These are phyloP conservation scores for Erebia aethiops DNA, from an alignment of 2,888 invertebrate genomes.

Conservation along the genomic window DNA sequence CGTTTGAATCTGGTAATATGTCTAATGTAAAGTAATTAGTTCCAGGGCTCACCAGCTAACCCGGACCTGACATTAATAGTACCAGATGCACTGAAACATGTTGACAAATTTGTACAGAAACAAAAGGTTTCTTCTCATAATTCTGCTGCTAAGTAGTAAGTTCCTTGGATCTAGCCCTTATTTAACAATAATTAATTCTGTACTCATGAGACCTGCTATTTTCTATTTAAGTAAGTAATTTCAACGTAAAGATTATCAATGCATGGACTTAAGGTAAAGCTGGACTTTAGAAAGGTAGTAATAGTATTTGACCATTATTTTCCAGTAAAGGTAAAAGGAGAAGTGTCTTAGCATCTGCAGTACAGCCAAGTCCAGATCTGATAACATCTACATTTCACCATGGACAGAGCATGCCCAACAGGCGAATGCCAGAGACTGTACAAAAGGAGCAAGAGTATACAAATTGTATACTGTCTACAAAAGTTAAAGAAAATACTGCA, in stretches of 20 bases:
- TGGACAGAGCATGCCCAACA: slow-evolving; percentile 6
- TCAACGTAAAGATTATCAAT: too few species aligned
- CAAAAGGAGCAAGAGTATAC: neutral
- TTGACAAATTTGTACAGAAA: slow-evolving; percentile 69
- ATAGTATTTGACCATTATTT: slow-evolving; percentile 24
- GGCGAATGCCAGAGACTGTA: neutral
- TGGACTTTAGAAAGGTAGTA: too few species aligned
- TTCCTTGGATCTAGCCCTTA: slow-evolving; percentile 24
- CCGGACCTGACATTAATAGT: slow-evolving; percentile 68
- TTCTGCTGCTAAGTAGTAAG: slow-evolving; percentile 56
- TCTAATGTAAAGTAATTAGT: slow-evolving; percentile 49
- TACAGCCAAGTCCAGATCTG: slow-evolving; percentile 38
- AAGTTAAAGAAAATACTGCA: too few species aligned
- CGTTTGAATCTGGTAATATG: too few species aligned
- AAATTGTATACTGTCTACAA: neutral
- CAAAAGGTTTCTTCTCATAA: slow-evolving; percentile 55
- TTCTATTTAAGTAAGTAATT: too few species aligned
- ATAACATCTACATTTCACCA: slow-evolving; percentile 45
- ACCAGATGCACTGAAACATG: slow-evolving; percentile 65
- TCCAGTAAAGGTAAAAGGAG: slow-evolving; percentile 69
- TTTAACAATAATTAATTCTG: neutral
- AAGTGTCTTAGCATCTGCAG: slow-evolving; percentile 57
- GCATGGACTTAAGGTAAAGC: too few species aligned
- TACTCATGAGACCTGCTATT: too few species aligned
- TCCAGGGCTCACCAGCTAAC: slow-evolving; percentile 56